Base-by-base conservation (phyloP, 1,140 invertebrate genomes). In the Macrosteles quadrilineatus region DNA sequence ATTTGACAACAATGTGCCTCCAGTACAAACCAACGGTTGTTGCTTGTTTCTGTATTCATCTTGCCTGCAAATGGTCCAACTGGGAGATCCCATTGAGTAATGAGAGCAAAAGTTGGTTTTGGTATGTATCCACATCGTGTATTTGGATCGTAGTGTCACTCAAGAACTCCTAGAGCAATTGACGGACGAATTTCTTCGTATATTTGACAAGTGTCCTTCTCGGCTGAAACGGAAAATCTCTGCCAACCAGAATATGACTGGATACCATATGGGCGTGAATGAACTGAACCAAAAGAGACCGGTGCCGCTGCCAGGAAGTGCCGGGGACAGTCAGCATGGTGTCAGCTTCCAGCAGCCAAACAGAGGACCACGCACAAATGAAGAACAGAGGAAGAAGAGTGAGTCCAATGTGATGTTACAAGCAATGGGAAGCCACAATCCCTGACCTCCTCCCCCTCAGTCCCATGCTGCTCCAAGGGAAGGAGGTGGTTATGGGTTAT, bases 61-160 rank as follows among this genome's bases (percentile, higher is more conserved):
- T 98, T 17, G 96, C 96, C 1, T 96, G 94, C 78, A 98, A 97
- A 83, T 98, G 96, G 96, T 95, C 95, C 9, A 94, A 92, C 78
- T 97, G 94, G 92, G 91, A 94, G 90, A 95, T 96, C 76, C 94
- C 94, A 3, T 86, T 91, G 71, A 96, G 94, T 47, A 93, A 89
- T 74, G 95, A 98, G 83, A 95, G 95, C 32, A 92, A 91, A 76
- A 90, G 94, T 66, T 98, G 96, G 96, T 98, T 91, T 79, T 94
- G 88, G 79, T 98, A 98, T 81, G 93, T 43, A n/a, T n/a, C n/a
- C n/a, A n/a, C n/a, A n/a, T n/a, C n/a, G n/a, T n/a, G n/a, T n/a
- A n/a, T n/a, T n/a, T 98, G 19, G 96, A 98, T 81, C 87, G 87
- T 73, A 87, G 83, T 19, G 94, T 98, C 0, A 96, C 94, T 0